Base-by-base conservation (phyloP, 23 tunicate species). In the Pegea sp. region DNA sequence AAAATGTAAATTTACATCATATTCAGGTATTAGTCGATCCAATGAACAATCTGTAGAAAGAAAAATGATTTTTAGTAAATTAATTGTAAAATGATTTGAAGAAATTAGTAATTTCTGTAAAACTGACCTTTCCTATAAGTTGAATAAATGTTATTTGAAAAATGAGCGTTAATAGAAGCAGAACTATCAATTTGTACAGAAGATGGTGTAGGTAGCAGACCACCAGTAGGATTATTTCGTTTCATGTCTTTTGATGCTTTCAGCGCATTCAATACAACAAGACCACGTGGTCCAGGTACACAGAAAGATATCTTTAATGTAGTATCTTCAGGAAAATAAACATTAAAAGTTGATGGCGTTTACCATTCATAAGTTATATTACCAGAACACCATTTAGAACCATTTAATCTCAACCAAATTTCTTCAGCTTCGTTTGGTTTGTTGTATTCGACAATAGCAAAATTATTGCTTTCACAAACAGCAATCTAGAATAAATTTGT, bases 271-370 rank as follows among this genome's bases (percentile, higher is more conserved):
- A 78, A 52, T 30, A 78, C 71, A 42, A 78, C 92, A 23, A 78
- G 49, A 30, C 92, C 92, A 54, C 92, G 65, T 8, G 92, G 92
- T 29, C 92, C 92, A 64, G 92, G 92, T 18, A 78, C 92, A 59
- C 92, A 78, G 38, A 78, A 78, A 2, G 92, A 69, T n/a, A 78
- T 77, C 32, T 74, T 57, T 13, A 78, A 5, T 46, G 62, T 0
- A 2, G 26, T 34, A 58, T 5, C 38, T 19, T 26, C 0, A 56
- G 18, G 16, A 0, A 52, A 52, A 20, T n/a, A 22, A 52, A 0
- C 21, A 52, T 16, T 13, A 52, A 52, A 52, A 52, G 0, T 52
- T 22, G 22, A 19, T 52, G 19, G 24, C 23, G 16, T 0, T 52
- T 13, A 52, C 22, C 1, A 0, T 56, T 13, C 0, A 26, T 56